Evolutionary conservation across 2,113 vertebrate genomes (phyloP).

Genomic region (Sterrhoptilus dennistouni): DNA sequence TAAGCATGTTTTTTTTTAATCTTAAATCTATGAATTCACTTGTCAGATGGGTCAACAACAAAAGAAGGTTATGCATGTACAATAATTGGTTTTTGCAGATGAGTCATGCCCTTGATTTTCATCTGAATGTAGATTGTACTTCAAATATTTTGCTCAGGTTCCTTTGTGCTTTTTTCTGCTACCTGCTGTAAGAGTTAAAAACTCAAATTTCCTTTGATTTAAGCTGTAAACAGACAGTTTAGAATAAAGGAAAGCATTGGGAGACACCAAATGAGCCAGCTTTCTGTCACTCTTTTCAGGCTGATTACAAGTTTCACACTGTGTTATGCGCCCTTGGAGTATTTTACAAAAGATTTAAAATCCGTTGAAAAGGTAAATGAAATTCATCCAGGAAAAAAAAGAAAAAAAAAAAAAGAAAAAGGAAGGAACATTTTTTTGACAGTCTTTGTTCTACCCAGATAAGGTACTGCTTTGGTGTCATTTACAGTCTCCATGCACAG

Average conservation of each 20-base stretch:
- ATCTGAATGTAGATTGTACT: not conserved
- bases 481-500: slow-evolving; percentile 3
- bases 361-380: slow-evolving; percentile 47
- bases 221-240: slow-evolving; percentile 51
- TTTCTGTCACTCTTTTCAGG: slow-evolving; percentile 56
- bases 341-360: slow-evolving; percentile 55
- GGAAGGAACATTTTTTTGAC: not conserved
- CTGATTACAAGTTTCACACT: slow-evolving; percentile 57
- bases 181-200: slow-evolving; percentile 48
- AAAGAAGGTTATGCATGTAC: not conserved
- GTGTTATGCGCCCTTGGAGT: not conserved
- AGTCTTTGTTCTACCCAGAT: slow-evolving; percentile 47
- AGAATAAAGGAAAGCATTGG: slow-evolving; percentile 46
- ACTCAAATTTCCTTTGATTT: slow-evolving; percentile 44
- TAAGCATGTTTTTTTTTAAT: not conserved
- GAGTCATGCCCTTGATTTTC: not conserved
- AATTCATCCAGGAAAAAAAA: slow-evolving; percentile 18
- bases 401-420: not conserved
- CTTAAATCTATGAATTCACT: not conserved
- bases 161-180: slow-evolving; percentile 30
- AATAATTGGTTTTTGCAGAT: not conserved
- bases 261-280: slow-evolving; percentile 52
- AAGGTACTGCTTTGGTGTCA: slow-evolving; percentile 12
- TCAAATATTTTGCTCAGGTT: slow-evolving; percentile 13
- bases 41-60: not conserved